phyloP scores from a whole-genome alignment of 2,888 invertebrate species.

The Apodemia mormo region DNA sequence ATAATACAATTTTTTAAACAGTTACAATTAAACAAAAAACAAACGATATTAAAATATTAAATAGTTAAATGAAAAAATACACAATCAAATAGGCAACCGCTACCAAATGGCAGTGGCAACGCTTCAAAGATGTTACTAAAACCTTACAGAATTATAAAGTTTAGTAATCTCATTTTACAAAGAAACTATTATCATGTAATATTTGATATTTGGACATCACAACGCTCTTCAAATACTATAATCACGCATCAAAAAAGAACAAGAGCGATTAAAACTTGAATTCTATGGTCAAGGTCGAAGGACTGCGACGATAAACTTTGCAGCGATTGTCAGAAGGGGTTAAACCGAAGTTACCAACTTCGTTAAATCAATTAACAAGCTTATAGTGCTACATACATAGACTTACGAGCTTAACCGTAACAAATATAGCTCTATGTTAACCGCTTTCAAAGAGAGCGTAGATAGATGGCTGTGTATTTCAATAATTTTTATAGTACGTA shows the following conservation, averaged over 20 bases:
- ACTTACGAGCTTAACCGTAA: neutral
- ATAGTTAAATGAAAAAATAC: too few species aligned
- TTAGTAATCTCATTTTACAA: neutral
- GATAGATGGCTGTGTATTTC: too few species aligned
- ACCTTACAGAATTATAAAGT: neutral
- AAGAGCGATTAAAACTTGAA: neutral
- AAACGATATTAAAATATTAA: too few species aligned
- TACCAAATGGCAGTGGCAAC: too few species aligned
- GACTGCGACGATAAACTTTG: constrained; percentile 8
- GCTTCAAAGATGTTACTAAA: neutral
- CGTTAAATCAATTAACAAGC: constrained; percentile 12
- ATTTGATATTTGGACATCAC: neutral
- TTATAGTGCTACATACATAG: neutral
- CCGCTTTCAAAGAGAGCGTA: neutral
- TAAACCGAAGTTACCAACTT: constrained; percentile 29
- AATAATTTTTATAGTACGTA: too few species aligned
- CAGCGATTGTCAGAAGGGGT: constrained; percentile 31
- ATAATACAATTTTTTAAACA: too few species aligned
- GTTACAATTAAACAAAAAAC: too few species aligned
- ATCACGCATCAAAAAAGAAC: neutral
- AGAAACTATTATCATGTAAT: neutral
- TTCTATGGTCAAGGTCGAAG: constrained; percentile 8
- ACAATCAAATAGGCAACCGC: too few species aligned
- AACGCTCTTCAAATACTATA: too few species aligned
- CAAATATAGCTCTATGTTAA: neutral